Percentiles rank a stretch among this genome's conserved stretches.
These are phyloP conservation scores for Teleopsis dalmanni DNA, from an alignment of 1,140 invertebrate species.

Conservation along the genomic window DNA sequence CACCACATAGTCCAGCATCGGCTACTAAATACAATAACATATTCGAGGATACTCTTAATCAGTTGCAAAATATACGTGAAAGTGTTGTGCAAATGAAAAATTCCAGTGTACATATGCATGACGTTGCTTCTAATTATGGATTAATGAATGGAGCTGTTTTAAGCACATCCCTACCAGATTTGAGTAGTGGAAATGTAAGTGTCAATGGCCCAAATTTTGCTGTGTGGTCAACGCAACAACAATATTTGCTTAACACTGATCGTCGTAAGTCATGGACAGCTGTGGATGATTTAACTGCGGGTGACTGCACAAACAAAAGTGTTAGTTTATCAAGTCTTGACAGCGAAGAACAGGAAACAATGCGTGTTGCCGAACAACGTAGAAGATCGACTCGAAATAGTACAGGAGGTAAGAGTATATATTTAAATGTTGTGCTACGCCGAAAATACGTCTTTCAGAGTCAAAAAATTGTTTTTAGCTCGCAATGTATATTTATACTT, in stretches of 20 bases:
- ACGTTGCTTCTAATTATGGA: conserved; percentile 21
- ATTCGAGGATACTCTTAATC: conserved; percentile 46
- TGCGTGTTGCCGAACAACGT: conserved; percentile 40
- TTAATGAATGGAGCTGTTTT: conserved; percentile 28
- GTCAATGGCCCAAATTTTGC: conserved; percentile 4
- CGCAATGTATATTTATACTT: no score
- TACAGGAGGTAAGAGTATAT: conserved; percentile 46
- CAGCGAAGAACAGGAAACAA: conserved; percentile 50
- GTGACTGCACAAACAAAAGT: conserved; percentile 40
- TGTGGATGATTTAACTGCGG: conserved; percentile 54
- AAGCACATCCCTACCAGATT: conserved; percentile 50
- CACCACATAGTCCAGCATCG: conserved; percentile 67
- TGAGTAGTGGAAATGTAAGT: conserved; percentile 18
- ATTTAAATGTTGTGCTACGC: background rate
- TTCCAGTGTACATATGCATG: conserved; percentile 28
- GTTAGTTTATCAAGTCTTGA: conserved; percentile 51
- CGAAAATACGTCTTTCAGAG: no score
- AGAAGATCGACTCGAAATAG: conserved; percentile 46
- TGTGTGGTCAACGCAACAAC: conserved; percentile 25
- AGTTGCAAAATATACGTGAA: conserved; percentile 41
- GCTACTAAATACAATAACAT: conserved; percentile 47
- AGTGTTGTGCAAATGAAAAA: conserved; percentile 44
- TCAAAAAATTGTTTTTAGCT: no score
- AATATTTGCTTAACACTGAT: conserved; percentile 47
- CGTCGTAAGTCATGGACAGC: conserved; percentile 75